Conservation (phyloP, 2,888 invertebrate genomes). For the Cheiracanthium punctorium region DNA sequence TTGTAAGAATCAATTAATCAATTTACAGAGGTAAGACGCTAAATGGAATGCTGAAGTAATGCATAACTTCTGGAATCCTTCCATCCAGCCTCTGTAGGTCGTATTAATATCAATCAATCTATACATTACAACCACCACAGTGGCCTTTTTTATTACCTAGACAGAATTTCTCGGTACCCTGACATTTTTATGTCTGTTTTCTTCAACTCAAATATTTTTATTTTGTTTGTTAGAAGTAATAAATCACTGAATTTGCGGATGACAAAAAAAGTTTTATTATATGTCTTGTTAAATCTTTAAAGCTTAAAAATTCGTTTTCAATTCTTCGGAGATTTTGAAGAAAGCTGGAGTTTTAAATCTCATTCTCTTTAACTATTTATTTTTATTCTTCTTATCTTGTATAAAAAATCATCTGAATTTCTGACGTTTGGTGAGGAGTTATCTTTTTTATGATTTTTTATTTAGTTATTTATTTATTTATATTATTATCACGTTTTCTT, state of each 20-base stretch:
- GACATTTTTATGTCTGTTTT: constrained; percentile 12
- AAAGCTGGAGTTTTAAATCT: not conserved
- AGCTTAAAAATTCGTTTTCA: constrained; percentile 10
- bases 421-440: no score
- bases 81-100: no score
- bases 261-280: constrained; percentile 9
- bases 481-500: no score
- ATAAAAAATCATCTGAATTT: no score
- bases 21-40: no score
- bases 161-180: not conserved
- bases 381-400: no score
- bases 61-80: no score
- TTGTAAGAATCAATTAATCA: no score
- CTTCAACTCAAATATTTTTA: not conserved
- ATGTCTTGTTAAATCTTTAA: constrained; percentile 6
- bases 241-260: constrained; percentile 10
- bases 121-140: not conserved
- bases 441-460: no score
- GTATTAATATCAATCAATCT: constrained; percentile 2
- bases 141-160: not conserved
- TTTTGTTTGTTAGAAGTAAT: not conserved
- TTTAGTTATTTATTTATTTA: no score
- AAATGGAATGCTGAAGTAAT: no score
- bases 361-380: not conserved
- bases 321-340: not conserved